Evolutionary conservation across 2,888 invertebrate species (phyloP).

Genomic region (Ectemnius cavifrons): DNA sequence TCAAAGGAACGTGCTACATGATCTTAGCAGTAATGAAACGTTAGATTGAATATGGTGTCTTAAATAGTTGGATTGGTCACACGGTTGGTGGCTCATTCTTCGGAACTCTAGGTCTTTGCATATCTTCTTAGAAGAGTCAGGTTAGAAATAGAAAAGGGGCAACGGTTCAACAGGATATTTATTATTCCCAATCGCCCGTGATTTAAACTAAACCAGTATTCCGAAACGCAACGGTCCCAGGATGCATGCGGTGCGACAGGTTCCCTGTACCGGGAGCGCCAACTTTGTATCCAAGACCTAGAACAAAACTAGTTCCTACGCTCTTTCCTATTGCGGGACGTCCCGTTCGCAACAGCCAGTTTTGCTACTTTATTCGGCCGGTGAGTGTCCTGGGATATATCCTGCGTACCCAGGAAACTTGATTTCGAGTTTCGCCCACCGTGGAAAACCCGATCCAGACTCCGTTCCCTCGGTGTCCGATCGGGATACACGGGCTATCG

Average conservation of each 20-base stretch:
- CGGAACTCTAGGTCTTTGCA: background rate
- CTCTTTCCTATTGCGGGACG: constrained; percentile 35
- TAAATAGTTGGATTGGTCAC: background rate
- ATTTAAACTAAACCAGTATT: constrained; percentile 1
- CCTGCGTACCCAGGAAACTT: constrained; percentile 53
- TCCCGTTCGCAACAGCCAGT: constrained; percentile 49
- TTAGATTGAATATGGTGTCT: too few relatives aligned
- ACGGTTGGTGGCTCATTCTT: background rate
- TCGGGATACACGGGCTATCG: constrained; percentile 55
- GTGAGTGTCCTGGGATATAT: constrained; percentile 56
- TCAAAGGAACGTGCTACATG: too few relatives aligned
- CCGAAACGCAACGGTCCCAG: constrained; percentile 1
- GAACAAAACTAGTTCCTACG: constrained; percentile 55
- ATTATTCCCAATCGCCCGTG: background rate
- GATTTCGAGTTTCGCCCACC: constrained; percentile 62
- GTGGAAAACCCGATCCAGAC: constrained; percentile 60
- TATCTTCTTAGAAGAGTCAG: background rate
- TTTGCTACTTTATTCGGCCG: constrained; percentile 12
- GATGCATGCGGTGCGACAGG: constrained; percentile 23
- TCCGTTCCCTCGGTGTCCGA: constrained; percentile 43
- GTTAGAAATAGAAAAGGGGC: background rate
- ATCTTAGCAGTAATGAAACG: too few relatives aligned
- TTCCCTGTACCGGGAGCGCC: constrained; percentile 38
- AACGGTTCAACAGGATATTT: background rate
- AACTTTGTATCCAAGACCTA: constrained; percentile 13